Evolutionary conservation across 2,797 vertebrate genomes (phyloP).

Genomic region (Margarornis squamiger): DNA sequence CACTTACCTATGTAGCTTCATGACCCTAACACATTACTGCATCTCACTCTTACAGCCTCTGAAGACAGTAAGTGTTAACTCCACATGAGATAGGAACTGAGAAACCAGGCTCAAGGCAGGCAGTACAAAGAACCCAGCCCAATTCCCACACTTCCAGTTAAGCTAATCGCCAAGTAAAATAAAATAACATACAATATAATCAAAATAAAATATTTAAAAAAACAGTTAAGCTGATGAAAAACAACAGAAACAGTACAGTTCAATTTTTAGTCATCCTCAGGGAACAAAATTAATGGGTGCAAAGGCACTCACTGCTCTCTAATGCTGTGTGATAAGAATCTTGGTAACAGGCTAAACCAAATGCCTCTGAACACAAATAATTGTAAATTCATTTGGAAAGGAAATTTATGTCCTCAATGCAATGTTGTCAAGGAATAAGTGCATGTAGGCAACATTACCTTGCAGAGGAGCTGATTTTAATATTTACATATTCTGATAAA

Average conservation of each 20-base stretch:
- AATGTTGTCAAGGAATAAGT: not conserved
- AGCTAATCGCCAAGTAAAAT: not conserved
- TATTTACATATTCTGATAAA: not conserved
- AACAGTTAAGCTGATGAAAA: not conserved
- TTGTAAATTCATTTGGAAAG: not conserved
- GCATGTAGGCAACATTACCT: not conserved
- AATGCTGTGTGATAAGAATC: not conserved
- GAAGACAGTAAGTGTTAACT: not conserved
- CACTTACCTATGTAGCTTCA: not conserved
- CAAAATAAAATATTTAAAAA: not conserved
- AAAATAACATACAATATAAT: not conserved
- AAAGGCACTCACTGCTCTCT: not conserved
- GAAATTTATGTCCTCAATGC: not conserved
- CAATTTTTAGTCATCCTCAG: not conserved
- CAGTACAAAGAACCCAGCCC: not conserved
- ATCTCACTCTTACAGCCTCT: not conserved
- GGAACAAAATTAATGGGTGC: not conserved
- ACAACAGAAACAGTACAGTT: not conserved
- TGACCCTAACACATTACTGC: not conserved
- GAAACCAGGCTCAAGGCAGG: not conserved
- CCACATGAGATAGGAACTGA: not conserved
- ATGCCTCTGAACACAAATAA: not conserved
- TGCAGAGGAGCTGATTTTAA: not conserved
- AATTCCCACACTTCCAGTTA: not conserved
- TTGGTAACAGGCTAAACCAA: not conserved